These are phyloP conservation scores for Panopea generosa DNA, from an alignment of 2,888 invertebrate species.

Conservation along the genomic window DNA sequence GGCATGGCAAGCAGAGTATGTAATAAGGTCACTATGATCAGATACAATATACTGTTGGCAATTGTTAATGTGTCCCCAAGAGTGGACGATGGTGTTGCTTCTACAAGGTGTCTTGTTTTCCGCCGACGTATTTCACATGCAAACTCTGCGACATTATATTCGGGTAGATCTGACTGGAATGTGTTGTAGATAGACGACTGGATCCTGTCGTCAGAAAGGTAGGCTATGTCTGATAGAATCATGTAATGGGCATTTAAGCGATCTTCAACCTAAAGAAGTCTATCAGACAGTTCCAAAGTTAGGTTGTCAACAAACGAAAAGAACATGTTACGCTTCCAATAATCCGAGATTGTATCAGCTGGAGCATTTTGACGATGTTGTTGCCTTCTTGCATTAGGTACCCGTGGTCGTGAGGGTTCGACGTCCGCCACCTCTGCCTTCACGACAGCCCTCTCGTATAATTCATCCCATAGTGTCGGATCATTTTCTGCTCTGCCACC, in stretches of 20 bases:
- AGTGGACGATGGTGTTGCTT: background rate
- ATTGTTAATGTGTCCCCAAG: constrained; percentile 6
- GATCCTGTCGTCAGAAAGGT: background rate
- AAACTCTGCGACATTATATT: background rate
- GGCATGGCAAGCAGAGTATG: too few relatives aligned
- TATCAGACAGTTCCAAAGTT: background rate
- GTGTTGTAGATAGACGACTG: background rate
- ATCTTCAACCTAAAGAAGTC: background rate
- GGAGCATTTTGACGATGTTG: background rate
- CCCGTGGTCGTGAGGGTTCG: background rate
- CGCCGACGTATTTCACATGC: background rate
- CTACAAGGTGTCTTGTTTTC: background rate
- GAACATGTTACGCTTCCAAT: background rate
- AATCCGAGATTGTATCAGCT: background rate
- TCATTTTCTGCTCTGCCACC: background rate
- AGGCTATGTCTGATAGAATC: background rate
- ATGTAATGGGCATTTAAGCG: background rate
- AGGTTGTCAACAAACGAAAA: too few relatives aligned
- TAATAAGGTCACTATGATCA: too few relatives aligned
- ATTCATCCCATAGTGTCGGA: background rate
- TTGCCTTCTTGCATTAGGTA: background rate
- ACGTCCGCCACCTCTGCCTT: background rate
- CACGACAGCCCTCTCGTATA: constrained; percentile 5
- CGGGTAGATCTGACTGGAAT: background rate
- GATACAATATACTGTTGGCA: too few relatives aligned